A percentile compares a stretch with the other conserved stretches of the same genome.
phyloP scores from a whole-genome alignment of 2,113 vertebrate genomes.

The Sander vitreus region DNA sequence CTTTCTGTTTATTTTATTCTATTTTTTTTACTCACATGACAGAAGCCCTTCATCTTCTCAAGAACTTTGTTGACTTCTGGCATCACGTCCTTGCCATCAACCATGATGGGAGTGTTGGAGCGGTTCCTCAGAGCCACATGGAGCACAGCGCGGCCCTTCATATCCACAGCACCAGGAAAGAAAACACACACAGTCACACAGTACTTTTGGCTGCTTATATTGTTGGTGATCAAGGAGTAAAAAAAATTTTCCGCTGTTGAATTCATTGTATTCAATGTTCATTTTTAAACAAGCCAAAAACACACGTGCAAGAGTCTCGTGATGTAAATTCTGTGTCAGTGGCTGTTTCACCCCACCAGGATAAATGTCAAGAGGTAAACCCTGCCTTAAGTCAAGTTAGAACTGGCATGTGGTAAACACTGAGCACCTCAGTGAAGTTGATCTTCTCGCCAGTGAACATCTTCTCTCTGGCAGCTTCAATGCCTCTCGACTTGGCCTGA shows the following conservation, averaged over 20 bases:
- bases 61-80: slow-evolving; percentile 95
- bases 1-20: not conserved
- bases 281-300: not conserved
- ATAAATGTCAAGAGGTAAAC: slow-evolving; percentile 20
- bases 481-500: slow-evolving; percentile 92
- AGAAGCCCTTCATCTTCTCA: slow-evolving; percentile 97
- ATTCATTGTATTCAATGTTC: not conserved
- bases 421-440: slow-evolving; percentile 95
- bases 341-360: not conserved
- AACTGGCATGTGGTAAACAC: not conserved
- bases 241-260: not conserved
- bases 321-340: not conserved
- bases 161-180: slow-evolving; percentile 10
- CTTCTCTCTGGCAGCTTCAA: slow-evolving; percentile 90
- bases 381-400: not conserved
- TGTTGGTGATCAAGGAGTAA: not conserved
- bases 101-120: slow-evolving; percentile 89
- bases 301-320: not conserved
- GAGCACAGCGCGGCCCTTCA: slow-evolving; percentile 94
- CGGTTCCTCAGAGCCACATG: slow-evolving; percentile 96
- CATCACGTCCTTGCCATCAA: slow-evolving; percentile 95
- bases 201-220: not conserved
- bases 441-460: slow-evolving; percentile 97
- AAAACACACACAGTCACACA: slow-evolving; percentile 12
- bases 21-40: slow-evolving; percentile 85